Evolutionary conservation across 2,797 vertebrate species (phyloP).

Genomic region (Danio choprae): DNA sequence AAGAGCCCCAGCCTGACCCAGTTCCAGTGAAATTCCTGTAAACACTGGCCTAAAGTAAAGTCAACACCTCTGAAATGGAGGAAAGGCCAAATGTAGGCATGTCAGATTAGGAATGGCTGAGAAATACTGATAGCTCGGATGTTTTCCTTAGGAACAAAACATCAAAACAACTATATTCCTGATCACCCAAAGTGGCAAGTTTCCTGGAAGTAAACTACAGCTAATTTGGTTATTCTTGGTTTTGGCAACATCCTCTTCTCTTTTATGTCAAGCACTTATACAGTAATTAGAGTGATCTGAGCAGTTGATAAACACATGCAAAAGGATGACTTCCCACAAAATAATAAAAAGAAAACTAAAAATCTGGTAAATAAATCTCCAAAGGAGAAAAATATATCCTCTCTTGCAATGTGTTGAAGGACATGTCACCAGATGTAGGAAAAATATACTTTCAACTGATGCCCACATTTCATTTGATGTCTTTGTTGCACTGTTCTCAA

Average conservation of each 20-base stretch:
- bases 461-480: constrained; percentile 53
- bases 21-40: constrained; percentile 60
- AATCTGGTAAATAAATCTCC: constrained; percentile 39
- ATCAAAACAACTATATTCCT: constrained; percentile 48
- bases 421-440: constrained; percentile 30
- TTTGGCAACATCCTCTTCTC: constrained; percentile 59
- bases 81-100: constrained; percentile 45
- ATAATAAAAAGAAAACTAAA: constrained; percentile 15
- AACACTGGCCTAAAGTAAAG: constrained; percentile 49
- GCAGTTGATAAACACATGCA: constrained; percentile 52
- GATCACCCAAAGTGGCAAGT: constrained; percentile 39
- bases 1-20: constrained; percentile 46
- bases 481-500: constrained; percentile 50
- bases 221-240: constrained; percentile 66
- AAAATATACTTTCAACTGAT: constrained; percentile 38
- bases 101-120: constrained; percentile 38
- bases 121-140: constrained; percentile 49
- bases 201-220: constrained; percentile 59
- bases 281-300: constrained; percentile 63
- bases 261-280: constrained; percentile 62
- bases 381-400: constrained; percentile 31
- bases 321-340: constrained; percentile 34
- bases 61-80: constrained; percentile 41
- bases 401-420: constrained; percentile 1
- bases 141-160: constrained; percentile 39